Percentiles rank a stretch among this genome's conserved stretches.
Evolutionary conservation across 2,113 vertebrate genomes (phyloP).

Genomic region (sheep (Ovis aries)): DNA sequence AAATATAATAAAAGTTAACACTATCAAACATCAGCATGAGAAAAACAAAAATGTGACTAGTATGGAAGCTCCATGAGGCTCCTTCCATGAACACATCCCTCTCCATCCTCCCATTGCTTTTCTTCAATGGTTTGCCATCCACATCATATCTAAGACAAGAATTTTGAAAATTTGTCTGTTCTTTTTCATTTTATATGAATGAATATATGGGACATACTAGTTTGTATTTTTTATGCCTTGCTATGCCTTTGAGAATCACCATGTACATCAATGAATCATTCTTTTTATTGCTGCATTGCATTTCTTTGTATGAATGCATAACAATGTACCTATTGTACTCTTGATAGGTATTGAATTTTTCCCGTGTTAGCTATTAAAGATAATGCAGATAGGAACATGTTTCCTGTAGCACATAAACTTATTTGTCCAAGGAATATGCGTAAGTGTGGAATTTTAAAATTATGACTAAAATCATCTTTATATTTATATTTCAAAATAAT

Average conservation of each 20-base stretch:
- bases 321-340: not conserved
- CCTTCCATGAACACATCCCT: not conserved
- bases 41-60: not conserved
- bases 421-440: not conserved
- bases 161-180: not conserved
- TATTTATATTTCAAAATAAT: not conserved
- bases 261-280: not conserved
- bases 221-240: not conserved
- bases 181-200: not conserved
- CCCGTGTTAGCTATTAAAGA: not conserved
- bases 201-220: not conserved
- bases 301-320: not conserved
- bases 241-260: not conserved
- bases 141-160: not conserved
- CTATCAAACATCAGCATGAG: not conserved
- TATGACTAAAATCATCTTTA: not conserved
- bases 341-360: not conserved
- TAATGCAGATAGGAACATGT: not conserved
- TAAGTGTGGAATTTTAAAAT: not conserved
- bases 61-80: not conserved
- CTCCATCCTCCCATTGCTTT: not conserved
- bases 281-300: not conserved
- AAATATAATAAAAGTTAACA: not conserved
- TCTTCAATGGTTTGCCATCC: not conserved
- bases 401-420: not conserved